Percentiles rank a stretch among this genome's conserved stretches.
Evolutionary conservation across 2,113 vertebrate species (phyloP).

Genomic region (Peromyscus leucopus): DNA sequence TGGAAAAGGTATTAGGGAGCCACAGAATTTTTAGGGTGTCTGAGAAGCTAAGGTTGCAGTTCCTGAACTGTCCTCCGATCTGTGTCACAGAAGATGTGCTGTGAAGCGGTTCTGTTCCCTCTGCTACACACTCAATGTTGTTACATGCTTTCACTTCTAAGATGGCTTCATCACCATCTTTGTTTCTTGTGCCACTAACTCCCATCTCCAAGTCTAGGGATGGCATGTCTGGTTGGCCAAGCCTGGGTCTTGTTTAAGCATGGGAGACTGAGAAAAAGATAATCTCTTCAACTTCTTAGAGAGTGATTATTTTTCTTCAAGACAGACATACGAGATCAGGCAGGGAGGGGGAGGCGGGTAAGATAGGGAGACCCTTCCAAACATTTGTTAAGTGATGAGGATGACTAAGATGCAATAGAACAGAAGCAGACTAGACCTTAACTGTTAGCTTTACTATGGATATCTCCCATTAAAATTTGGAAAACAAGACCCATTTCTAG

Average conservation of each 20-base stretch:
- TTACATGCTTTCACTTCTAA: neutral
- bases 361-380: neutral
- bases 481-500: constrained; percentile 30
- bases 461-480: neutral
- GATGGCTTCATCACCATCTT: neutral
- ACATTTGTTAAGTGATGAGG: neutral
- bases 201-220: neutral
- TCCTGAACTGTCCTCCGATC: neutral
- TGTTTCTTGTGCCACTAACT: neutral
- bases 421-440: neutral
- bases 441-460: neutral
- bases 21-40: neutral
- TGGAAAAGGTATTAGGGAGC: neutral
- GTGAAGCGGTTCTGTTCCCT: neutral
- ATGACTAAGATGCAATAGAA: neutral
- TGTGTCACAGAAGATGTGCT: neutral
- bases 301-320: neutral
- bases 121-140: neutral
- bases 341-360: neutral
- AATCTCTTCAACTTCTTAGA: neutral
- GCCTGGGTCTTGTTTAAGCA: neutral
- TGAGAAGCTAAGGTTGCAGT: neutral
- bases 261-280: neutral
- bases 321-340: neutral
- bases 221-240: neutral